These are phyloP conservation scores for Stercorarius parasiticus DNA, from an alignment of 2,113 vertebrate species.

Conservation along the genomic window DNA sequence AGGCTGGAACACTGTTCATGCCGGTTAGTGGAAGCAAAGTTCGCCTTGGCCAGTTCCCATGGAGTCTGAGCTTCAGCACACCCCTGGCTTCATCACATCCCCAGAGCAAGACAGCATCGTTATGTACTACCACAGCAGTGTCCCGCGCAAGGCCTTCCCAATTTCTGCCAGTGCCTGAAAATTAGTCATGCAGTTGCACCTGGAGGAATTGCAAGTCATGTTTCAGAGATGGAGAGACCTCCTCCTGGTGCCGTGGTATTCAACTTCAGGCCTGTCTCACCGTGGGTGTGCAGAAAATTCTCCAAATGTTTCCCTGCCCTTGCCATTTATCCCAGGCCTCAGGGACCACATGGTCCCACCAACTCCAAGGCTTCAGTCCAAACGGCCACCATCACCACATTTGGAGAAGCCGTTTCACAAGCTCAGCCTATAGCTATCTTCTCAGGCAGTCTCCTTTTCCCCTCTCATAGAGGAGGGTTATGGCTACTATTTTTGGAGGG, in stretches of 20 bases:
- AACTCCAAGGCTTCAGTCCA: neutral
- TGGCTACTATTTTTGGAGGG: neutral
- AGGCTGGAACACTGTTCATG: neutral
- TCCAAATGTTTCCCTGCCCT: accelerated
- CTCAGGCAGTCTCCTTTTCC: neutral
- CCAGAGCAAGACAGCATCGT: accelerated
- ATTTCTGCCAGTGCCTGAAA: neutral
- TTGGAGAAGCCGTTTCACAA: neutral
- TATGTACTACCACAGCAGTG: neutral
- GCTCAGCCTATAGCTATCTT: neutral
- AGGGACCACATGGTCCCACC: neutral
- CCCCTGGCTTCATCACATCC: neutral
- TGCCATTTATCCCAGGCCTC: neutral
- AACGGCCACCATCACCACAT: accelerated
- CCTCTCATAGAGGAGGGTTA: neutral
- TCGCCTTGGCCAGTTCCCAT: neutral
- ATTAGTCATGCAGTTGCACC: neutral
- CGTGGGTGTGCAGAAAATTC: accelerated
- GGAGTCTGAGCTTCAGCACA: neutral
- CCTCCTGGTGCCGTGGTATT: neutral
- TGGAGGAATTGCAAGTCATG: neutral
- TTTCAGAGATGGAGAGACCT: neutral
- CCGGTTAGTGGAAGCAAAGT: neutral
- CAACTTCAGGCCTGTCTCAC: neutral
- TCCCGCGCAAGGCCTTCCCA: accelerated